Evolutionary conservation across 2,888 invertebrate species (phyloP), one percentile per base, ranked within the genome.

Genomic region (Drosophila subsilvestris): DNA sequence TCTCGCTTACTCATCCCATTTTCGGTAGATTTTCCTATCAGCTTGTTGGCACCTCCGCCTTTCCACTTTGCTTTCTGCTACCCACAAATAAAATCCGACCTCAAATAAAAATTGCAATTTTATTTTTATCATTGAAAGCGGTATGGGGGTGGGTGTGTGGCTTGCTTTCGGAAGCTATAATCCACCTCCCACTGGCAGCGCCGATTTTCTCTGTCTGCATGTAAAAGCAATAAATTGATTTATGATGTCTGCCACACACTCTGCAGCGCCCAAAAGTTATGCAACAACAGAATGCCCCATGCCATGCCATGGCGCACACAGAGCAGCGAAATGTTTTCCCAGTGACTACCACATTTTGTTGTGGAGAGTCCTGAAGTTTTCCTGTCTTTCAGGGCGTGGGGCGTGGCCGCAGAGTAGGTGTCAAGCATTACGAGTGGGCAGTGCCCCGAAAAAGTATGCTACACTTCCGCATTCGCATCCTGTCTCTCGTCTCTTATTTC

Each of bases 241-340:
- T 82, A 82, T 87, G 76, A 87, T 82, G 81, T 82, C 88, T 82
- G 88, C 62, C 47, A 20, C 32, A 62, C 70, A 59, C 63, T 74
- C 66, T 74, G 76, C 72, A 63, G 58, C 85, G 69, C 86, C 68
- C 71, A 66, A 71, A 81, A 85, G 88, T 87, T 81, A 81, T 85
- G 81, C 88, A 81, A 81, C 82, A 78, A 25, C 60, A 44, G n/a
- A n/a, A n/a, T n/a, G 25, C 12, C 12, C 32, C 32, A 1, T 32
- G 37, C n/a, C 37, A 32, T 32, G 12, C 32, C 32, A 14, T 32
- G 37, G 7, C 37, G 32, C 12, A 10, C 10, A 10, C 20, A 8
- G 25, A 14, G 18, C 55, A 37, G 27, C 45, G 61, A 80, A 70
- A 49, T 58, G 66, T 51, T 75, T 75, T 65, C 63, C 48, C 37